These are phyloP conservation scores for Meteorus colon DNA, from an alignment of 2,888 invertebrate species.

Conservation along the genomic window DNA sequence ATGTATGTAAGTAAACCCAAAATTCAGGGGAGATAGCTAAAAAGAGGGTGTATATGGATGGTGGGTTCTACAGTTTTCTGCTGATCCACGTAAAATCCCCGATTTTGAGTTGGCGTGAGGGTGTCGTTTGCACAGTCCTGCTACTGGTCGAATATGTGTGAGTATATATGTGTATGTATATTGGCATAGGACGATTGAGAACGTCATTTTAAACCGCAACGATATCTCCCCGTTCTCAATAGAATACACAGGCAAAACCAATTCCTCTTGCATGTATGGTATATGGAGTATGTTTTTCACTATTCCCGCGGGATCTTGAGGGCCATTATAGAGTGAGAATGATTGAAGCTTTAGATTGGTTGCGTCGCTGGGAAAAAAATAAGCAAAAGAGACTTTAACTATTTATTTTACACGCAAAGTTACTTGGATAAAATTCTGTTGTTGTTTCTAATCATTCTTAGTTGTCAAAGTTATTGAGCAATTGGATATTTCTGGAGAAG, in stretches of 20 bases:
- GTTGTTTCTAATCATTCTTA: too few species aligned
- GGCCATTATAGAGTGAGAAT: conserved; percentile 7
- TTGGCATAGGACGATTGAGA: conserved; percentile 50
- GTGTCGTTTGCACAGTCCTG: conserved; percentile 54
- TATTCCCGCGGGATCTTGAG: conserved; percentile 47
- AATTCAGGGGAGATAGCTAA: conserved; percentile 3
- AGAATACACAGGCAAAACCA: conserved; percentile 56
- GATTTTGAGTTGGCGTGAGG: conserved; percentile 54
- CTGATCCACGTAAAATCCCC: conserved; percentile 71
- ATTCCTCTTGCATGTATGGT: conserved; percentile 50
- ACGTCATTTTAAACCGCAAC: conserved; percentile 71
- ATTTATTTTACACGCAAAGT: background rate
- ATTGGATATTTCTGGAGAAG: too few species aligned
- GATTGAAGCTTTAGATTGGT: conserved; percentile 20
- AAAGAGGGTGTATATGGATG: conserved; percentile 34
- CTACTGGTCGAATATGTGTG: conserved; percentile 55
- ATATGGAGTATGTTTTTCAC: conserved; percentile 28
- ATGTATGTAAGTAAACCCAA: conserved; percentile 56
- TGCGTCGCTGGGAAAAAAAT: conserved; percentile 43
- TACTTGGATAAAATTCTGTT: too few species aligned
- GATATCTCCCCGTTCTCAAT: conserved; percentile 67
- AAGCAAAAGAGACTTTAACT: conserved; percentile 43
- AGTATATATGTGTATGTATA: background rate
- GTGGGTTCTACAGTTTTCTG: conserved; percentile 50
- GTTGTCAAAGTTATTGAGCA: too few species aligned